phyloP scores from a whole-genome alignment of 2,888 invertebrate species.

The Drosophila subsilvestris region DNA sequence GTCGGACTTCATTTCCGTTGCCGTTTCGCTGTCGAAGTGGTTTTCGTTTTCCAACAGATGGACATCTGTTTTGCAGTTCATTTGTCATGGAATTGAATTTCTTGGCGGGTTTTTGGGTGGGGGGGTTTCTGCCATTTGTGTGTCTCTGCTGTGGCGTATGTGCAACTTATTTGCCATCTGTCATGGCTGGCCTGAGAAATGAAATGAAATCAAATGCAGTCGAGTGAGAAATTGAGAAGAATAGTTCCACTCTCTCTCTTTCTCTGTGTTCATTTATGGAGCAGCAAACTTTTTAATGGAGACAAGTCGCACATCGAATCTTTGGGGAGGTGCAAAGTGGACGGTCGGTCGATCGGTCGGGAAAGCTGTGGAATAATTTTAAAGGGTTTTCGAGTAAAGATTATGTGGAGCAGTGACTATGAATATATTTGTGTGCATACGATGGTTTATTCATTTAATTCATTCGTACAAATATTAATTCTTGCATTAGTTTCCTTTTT shows the following conservation, averaged over 20 bases:
- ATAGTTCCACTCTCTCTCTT: slow-evolving; percentile 14
- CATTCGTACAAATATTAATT: too few relatives aligned
- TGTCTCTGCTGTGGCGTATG: slow-evolving; percentile 54
- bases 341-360: too few relatives aligned
- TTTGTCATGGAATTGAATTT: slow-evolving; percentile 73
- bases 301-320: not conserved
- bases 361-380: not conserved
- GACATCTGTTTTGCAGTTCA: slow-evolving; percentile 75
- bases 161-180: slow-evolving; percentile 67
- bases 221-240: slow-evolving; percentile 62
- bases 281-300: slow-evolving; percentile 15
- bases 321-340: not conserved
- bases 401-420: too few relatives aligned
- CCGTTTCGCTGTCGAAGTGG: slow-evolving; percentile 21
- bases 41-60: slow-evolving; percentile 44
- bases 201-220: slow-evolving; percentile 66
- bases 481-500: too few relatives aligned
- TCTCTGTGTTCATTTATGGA: slow-evolving; percentile 2
- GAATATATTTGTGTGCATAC: too few relatives aligned
- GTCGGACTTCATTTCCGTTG: slow-evolving; percentile 73
- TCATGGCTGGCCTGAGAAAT: slow-evolving; percentile 54
- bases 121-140: not conserved
- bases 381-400: too few relatives aligned
- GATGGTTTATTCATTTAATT: too few relatives aligned
- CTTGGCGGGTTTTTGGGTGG: slow-evolving; percentile 43